Conservation (phyloP, 1,140 invertebrate genomes). For the Araneus ventricosus region DNA sequence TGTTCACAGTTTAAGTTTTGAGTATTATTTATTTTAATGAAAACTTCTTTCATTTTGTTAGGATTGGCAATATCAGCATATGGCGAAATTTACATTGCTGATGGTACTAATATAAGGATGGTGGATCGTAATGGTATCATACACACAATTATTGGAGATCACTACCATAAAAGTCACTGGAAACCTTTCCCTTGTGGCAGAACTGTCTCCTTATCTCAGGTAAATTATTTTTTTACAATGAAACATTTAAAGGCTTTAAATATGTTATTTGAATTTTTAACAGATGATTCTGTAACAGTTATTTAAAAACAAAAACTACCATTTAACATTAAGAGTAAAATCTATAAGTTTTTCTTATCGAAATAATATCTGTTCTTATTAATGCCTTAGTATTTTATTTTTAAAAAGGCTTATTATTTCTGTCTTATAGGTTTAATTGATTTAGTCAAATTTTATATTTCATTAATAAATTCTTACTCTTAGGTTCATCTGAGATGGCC, state of each 20-base stretch:
- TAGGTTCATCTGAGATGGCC: constrained; percentile 95
- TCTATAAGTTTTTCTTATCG: no score
- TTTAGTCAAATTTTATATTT: no score
- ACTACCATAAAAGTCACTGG: constrained; percentile 95
- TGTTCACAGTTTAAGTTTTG: no score
- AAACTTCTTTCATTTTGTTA: constrained; percentile 78
- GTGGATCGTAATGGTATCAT: constrained; percentile 95
- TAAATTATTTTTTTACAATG: constrained; percentile 76
- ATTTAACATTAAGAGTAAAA: no score
- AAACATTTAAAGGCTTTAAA: not conserved
- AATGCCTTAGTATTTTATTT: no score
- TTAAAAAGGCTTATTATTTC: no score
- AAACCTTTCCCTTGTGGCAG: constrained; percentile 91
- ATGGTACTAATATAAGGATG: constrained; percentile 94
- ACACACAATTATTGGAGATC: constrained; percentile 92
- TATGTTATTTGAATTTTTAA: no score
- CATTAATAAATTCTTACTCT: not conserved
- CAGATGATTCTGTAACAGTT: not conserved
- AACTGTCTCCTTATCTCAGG: constrained; percentile 87
- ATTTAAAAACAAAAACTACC: not conserved
- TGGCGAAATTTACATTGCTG: constrained; percentile 93
- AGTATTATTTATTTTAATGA: no score
- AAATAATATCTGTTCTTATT: no score
- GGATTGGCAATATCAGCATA: constrained; percentile 93
- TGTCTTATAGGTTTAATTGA: no score